phyloP scores from a whole-genome alignment of 2,797 vertebrate species.

The Picus viridis region DNA sequence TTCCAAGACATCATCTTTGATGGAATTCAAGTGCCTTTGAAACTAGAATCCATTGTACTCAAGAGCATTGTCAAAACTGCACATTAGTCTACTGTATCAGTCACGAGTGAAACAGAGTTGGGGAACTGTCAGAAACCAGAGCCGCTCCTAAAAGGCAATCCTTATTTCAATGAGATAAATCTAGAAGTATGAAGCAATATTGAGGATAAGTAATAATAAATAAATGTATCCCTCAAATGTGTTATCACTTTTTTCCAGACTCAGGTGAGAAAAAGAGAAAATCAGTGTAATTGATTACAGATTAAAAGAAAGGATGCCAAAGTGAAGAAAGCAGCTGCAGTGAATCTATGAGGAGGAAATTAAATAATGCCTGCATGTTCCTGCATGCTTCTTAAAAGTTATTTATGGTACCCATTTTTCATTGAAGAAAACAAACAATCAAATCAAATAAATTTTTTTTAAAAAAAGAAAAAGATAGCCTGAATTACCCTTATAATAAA shows the following conservation, averaged over 20 bases:
- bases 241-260: neutral
- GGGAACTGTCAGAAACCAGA: slow-evolving; percentile 31
- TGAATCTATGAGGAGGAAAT: neutral
- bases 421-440: slow-evolving; percentile 6
- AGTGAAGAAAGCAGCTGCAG: neutral
- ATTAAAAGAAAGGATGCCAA: slow-evolving; percentile 7
- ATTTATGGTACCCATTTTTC: slow-evolving; percentile 19
- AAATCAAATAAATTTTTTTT: too few relatives aligned
- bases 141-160: neutral
- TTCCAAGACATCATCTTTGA: neutral
- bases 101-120: slow-evolving; percentile 3
- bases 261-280: slow-evolving; percentile 3
- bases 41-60: neutral
- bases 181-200: neutral
- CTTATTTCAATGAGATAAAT: neutral
- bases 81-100: neutral
- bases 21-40: neutral
- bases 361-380: slow-evolving; percentile 10
- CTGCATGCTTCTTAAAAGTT: neutral
- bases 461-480: neutral
- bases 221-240: neutral
- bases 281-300: slow-evolving; percentile 2
- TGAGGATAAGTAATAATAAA: neutral
- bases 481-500: slow-evolving; percentile 2
- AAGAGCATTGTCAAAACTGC: neutral